Evolutionary conservation across 2,888 invertebrate species (phyloP).

Genomic region (Agonopterix alstromeriana): DNA sequence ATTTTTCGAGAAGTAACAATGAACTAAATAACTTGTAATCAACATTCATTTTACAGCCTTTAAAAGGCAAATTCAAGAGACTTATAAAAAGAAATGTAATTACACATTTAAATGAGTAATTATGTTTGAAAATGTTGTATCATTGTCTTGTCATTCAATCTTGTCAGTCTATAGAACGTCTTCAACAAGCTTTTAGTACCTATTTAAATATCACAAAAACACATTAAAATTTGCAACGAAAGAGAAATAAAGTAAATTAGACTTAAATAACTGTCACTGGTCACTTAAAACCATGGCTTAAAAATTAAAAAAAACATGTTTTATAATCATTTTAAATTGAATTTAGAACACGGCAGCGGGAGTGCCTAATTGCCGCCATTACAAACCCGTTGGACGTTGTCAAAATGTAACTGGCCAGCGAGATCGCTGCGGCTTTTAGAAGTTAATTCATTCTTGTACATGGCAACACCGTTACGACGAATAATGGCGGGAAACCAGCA

Average conservation of each 20-base stretch:
- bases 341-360: constrained; percentile 22
- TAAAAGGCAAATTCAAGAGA: too few relatives aligned
- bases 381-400: constrained; percentile 19
- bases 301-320: constrained; percentile 3
- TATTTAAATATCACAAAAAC: too few relatives aligned
- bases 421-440: constrained; percentile 18
- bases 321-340: constrained; percentile 17
- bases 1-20: too few relatives aligned
- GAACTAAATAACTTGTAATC: too few relatives aligned
- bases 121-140: too few relatives aligned
- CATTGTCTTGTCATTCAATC: neutral
- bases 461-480: constrained; percentile 25
- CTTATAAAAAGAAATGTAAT: too few relatives aligned
- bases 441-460: constrained; percentile 17
- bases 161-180: neutral
- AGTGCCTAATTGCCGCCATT: constrained; percentile 27
- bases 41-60: too few relatives aligned
- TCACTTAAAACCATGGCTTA: constrained; percentile 6
- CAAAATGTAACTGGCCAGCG: constrained; percentile 20
- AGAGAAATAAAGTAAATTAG: too few relatives aligned
- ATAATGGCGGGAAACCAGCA: constrained; percentile 17
- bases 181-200: neutral
- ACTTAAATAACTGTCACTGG: constrained; percentile 11
- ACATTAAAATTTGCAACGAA: too few relatives aligned
- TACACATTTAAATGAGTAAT: too few relatives aligned